A percentile compares a stretch with the other conserved stretches of the same genome.
Evolutionary conservation across 1,140 invertebrate genomes (phyloP).

Genomic region (Aphidius ervi): DNA sequence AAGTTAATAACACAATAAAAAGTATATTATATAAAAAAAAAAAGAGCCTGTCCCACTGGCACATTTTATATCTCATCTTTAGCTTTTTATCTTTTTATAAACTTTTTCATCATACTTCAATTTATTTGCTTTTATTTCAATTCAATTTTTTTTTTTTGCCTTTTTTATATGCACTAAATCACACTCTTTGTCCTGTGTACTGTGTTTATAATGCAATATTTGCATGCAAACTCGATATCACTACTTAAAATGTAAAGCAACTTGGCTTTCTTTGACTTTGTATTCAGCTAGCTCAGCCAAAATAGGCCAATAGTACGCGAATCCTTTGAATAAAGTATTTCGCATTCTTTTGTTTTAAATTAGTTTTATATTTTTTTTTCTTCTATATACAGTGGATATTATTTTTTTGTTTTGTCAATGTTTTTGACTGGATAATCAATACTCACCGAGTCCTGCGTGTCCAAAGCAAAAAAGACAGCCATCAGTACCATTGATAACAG

Average conservation of each 20-base stretch:
- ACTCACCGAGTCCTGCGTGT: conserved; percentile 83
- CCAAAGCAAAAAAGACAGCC: conserved; percentile 91
- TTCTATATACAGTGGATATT: not conserved
- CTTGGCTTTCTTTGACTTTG: conserved; percentile 30
- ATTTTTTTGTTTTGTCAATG: conserved; percentile 7
- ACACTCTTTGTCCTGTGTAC: not conserved
- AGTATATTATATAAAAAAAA: conserved; percentile 29
- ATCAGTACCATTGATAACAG: conserved; percentile 89
- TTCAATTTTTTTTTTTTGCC: conserved; percentile 9
- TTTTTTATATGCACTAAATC: conserved; percentile 13
- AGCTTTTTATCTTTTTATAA: conserved; percentile 14
- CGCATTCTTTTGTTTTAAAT: not conserved
- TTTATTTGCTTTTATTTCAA: conserved; percentile 14
- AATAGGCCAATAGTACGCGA: not conserved
- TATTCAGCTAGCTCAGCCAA: conserved; percentile 7
- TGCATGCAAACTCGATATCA: conserved; percentile 53
- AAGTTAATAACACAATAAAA: conserved; percentile 22
- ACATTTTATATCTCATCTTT: conserved; percentile 32
- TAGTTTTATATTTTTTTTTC: not conserved
- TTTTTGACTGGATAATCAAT: not conserved
- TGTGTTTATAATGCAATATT: conserved; percentile 45
- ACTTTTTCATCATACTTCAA: conserved; percentile 9
- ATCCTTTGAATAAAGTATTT: not conserved
- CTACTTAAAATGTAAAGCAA: conserved; percentile 54
- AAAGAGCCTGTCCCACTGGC: conserved; percentile 34